A percentile compares a stretch with the other conserved stretches of the same genome.
These are phyloP conservation scores for Leptosomus discolor DNA, from an alignment of 2,113 vertebrate genomes.

Conservation along the genomic window DNA sequence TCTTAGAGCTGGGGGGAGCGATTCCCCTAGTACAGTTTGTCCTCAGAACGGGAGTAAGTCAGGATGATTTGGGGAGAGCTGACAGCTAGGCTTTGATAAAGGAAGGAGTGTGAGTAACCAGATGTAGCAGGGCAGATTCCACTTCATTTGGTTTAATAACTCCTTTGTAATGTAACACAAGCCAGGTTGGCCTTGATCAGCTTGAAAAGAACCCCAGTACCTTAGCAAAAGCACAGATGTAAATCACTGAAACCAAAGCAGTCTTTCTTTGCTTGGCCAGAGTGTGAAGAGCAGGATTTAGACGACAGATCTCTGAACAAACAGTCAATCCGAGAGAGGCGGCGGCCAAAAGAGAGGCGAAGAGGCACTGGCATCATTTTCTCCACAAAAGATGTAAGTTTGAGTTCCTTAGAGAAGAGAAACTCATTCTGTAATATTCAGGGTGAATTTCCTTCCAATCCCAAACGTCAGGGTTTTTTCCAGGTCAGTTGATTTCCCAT, in stretches of 20 bases:
- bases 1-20: not conserved
- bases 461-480: not conserved
- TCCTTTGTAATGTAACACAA: not conserved
- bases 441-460: not conserved
- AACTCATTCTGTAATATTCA: not conserved
- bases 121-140: not conserved
- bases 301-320: constrained; percentile 64
- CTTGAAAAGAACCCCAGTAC: not conserved
- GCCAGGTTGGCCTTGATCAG: not conserved
- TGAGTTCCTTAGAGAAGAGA: not conserved
- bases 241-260: constrained; percentile 38
- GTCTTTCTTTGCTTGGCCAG: constrained; percentile 68
- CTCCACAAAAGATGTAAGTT: constrained; percentile 77
- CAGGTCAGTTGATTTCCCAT: not conserved
- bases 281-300: constrained; percentile 71
- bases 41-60: not conserved
- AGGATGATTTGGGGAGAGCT: not conserved
- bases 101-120: not conserved
- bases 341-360: constrained; percentile 65
- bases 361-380: constrained; percentile 72
- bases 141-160: not conserved
- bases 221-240: not conserved
- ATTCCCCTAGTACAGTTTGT: not conserved
- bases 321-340: constrained; percentile 67
- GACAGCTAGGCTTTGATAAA: not conserved